Percentiles rank a stretch among this genome's conserved stretches.
These are phyloP conservation scores for Conistra vaccinii DNA, from an alignment of 2,888 invertebrate species.

Conservation along the genomic window DNA sequence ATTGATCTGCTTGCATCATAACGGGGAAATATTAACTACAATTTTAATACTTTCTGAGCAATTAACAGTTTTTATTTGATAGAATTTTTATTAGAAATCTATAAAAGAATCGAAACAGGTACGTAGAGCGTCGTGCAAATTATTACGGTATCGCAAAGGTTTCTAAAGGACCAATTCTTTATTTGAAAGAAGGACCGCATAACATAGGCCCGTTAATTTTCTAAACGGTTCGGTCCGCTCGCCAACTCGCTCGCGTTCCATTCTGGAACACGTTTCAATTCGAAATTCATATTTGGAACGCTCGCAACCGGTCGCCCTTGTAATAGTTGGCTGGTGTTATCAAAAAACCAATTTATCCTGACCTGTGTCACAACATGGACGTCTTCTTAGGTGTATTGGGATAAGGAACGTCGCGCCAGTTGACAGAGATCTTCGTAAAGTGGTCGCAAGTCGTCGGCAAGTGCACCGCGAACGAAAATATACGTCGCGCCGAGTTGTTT, in stretches of 20 bases:
- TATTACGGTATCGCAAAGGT: not conserved
- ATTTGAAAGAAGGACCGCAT: constrained; percentile 43
- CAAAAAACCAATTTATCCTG: constrained; percentile 79
- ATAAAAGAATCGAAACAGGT: not conserved
- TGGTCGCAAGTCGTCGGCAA: constrained; percentile 87
- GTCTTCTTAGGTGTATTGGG: constrained; percentile 64
- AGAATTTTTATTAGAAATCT: not conserved
- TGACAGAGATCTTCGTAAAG: constrained; percentile 78
- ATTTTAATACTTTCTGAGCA: constrained; percentile 30
- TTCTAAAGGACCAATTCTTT: constrained; percentile 17
- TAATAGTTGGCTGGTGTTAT: constrained; percentile 90
- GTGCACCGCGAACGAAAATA: constrained; percentile 90
- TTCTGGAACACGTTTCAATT: constrained; percentile 87
- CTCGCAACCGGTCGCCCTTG: constrained; percentile 90
- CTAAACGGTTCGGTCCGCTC: constrained; percentile 65
- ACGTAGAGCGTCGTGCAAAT: not conserved
- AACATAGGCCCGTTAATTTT: constrained; percentile 65
- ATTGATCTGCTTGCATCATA: constrained; percentile 53
- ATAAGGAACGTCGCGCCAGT: constrained; percentile 73
- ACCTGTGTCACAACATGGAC: constrained; percentile 75
- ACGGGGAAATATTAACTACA: constrained; percentile 34
- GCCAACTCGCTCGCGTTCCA: constrained; percentile 76
- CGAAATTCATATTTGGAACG: constrained; percentile 89
- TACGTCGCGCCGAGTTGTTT: constrained; percentile 90
- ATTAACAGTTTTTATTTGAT: constrained; percentile 7